Conservation (phyloP, 2,888 invertebrate species). For the Plebejus argus region DNA sequence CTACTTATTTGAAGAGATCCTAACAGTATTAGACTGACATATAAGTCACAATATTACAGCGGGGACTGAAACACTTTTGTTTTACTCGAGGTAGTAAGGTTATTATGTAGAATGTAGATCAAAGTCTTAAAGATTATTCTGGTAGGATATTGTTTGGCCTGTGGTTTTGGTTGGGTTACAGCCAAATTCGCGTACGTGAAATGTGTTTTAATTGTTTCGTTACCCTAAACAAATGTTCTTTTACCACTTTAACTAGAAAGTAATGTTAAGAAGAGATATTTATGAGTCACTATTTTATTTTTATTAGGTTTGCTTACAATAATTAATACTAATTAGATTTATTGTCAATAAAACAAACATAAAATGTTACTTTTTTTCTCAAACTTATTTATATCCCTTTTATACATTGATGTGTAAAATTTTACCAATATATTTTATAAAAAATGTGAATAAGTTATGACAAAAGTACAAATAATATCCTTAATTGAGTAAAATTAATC, state of each 20-base stretch:
- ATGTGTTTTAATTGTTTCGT: constrained; percentile 39
- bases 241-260: constrained; percentile 16
- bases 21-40: too few relatives aligned
- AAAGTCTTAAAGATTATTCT: constrained; percentile 33
- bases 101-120: constrained; percentile 23
- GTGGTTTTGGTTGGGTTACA: constrained; percentile 39
- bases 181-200: constrained; percentile 39
- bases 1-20: too few relatives aligned
- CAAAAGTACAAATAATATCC: neutral
- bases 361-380: too few relatives aligned
- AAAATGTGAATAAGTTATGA: too few relatives aligned
- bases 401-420: too few relatives aligned
- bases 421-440: too few relatives aligned
- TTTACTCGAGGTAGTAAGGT: neutral
- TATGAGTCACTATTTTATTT: too few relatives aligned
- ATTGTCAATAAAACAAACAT: too few relatives aligned
- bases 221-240: constrained; percentile 32
- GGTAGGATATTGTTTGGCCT: constrained; percentile 40
- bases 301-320: too few relatives aligned
- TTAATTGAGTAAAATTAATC: neutral
- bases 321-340: too few relatives aligned
- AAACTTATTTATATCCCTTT: too few relatives aligned
- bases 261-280: neutral
- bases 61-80: neutral
- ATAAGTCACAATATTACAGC: too few relatives aligned